Conservation (phyloP, 2,797 vertebrate genomes). For the Sylvilagus floridanus region DNA sequence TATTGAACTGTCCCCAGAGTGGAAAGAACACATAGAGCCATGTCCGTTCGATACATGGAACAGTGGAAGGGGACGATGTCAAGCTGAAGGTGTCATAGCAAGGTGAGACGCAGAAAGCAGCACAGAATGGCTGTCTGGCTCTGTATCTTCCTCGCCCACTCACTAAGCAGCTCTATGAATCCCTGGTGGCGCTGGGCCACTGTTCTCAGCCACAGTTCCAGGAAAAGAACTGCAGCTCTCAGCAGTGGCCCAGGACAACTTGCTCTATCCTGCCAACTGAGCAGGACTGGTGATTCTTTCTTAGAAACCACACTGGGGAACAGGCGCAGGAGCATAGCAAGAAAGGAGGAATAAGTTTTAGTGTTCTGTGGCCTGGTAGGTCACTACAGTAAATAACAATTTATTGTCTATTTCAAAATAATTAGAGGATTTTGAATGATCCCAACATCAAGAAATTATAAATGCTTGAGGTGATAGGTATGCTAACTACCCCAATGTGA, state of each 20-base stretch:
- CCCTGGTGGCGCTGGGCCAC: rapidly evolving
- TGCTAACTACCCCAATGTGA: background rate
- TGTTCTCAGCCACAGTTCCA: background rate
- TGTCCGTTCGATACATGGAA: background rate
- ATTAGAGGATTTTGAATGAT: background rate
- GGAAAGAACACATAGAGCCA: background rate
- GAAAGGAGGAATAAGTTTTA: background rate
- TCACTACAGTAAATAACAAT: background rate
- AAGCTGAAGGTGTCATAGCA: background rate
- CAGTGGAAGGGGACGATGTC: background rate
- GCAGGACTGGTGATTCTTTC: background rate
- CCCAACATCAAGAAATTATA: background rate
- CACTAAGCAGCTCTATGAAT: background rate
- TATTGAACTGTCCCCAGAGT: background rate
- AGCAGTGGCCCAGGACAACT: background rate
- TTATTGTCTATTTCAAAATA: background rate
- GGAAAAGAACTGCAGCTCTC: background rate
- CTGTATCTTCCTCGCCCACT: background rate
- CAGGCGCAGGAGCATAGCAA: background rate
- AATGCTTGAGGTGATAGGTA: background rate
- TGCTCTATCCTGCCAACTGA: background rate
- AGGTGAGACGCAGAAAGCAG: background rate
- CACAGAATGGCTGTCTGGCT: background rate
- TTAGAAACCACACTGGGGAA: background rate
- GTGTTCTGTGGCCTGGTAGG: background rate